These are phyloP conservation scores for Melitaea cinxia DNA, from an alignment of 1,140 invertebrate species.

Conservation along the genomic window DNA sequence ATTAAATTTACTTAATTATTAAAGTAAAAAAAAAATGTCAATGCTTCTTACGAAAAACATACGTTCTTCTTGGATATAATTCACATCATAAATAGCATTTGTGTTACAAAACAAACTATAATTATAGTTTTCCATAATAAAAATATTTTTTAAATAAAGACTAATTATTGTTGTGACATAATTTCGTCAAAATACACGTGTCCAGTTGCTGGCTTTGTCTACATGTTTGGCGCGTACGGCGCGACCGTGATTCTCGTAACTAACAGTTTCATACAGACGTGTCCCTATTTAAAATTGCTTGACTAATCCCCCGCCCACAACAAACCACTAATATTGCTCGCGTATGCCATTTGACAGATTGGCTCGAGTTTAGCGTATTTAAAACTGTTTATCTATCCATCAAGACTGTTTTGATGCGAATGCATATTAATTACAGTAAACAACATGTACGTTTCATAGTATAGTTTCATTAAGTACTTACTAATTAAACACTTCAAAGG, in stretches of 20 bases:
- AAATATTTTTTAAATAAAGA: too few species aligned
- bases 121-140: too few species aligned
- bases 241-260: slow-evolving; percentile 39
- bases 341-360: slow-evolving; percentile 52
- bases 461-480: too few species aligned
- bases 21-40: too few species aligned
- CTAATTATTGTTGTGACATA: background rate
- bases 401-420: slow-evolving; percentile 34
- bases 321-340: slow-evolving; percentile 54
- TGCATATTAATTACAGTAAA: background rate
- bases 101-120: too few species aligned
- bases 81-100: too few species aligned
- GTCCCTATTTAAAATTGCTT: slow-evolving; percentile 54
- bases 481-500: too few species aligned
- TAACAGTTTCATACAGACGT: slow-evolving; percentile 38
- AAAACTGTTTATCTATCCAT: slow-evolving; percentile 34
- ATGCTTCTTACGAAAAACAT: too few species aligned
- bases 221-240: slow-evolving; percentile 26
- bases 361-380: slow-evolving; percentile 42
- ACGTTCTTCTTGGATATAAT: too few species aligned
- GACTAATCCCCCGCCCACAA: slow-evolving; percentile 57
- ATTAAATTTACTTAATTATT: too few species aligned
- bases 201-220: slow-evolving; percentile 2
- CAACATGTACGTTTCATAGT: background rate
- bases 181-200: background rate